phyloP scores from a whole-genome alignment of 1,140 invertebrate species.

The Aphelinus certus region DNA sequence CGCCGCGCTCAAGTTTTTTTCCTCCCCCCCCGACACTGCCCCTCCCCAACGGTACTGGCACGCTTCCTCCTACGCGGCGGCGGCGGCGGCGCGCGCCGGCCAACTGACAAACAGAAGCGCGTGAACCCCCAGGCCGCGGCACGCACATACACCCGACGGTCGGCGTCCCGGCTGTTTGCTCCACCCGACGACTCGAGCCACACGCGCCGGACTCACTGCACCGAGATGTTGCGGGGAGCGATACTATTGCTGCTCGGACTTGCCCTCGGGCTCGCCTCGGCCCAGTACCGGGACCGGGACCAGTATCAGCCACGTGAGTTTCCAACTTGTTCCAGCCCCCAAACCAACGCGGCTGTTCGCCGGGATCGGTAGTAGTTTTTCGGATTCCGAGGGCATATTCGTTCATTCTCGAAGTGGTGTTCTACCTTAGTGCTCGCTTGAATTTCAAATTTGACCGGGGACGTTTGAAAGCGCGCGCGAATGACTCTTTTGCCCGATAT shows the following conservation, averaged over 20 bases:
- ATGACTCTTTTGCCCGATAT: no score
- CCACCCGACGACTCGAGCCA: not conserved
- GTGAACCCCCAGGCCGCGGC: constrained; percentile 10
- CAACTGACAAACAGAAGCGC: constrained; percentile 30
- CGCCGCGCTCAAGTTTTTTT: not conserved
- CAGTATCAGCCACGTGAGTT: no score
- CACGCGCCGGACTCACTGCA: not conserved
- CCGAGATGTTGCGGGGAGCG: constrained; percentile 25
- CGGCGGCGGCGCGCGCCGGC: not conserved
- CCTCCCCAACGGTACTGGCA: not conserved
- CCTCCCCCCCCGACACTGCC: not conserved
- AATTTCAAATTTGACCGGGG: no score
- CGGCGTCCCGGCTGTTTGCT: no score
- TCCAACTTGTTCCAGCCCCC: no score
- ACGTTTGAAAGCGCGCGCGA: no score
- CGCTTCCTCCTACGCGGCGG: constrained; percentile 13
- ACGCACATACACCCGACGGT: no score
- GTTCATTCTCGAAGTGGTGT: no score
- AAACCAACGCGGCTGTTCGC: not conserved
- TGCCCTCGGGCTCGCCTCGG: constrained; percentile 13
- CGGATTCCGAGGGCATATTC: no score
- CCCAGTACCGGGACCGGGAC: not conserved
- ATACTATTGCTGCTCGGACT: constrained; percentile 1
- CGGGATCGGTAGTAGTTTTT: no score
- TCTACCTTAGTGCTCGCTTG: no score